A percentile compares a stretch with the other conserved stretches of the same genome.
phyloP scores from a whole-genome alignment of 2,888 invertebrate species.

The Protodeltote pygarga region DNA sequence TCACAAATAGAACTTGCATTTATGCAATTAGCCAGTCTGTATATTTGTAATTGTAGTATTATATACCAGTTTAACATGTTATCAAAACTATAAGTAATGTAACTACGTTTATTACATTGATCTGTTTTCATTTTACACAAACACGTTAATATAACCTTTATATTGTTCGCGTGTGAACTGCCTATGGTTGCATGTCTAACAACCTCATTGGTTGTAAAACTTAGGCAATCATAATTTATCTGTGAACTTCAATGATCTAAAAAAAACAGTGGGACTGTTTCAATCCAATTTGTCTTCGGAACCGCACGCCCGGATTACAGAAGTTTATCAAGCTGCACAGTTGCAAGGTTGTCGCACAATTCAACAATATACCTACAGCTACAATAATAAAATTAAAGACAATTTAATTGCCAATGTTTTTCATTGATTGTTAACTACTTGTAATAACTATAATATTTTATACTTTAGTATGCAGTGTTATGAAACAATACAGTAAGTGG shows the following conservation, averaged over 20 bases:
- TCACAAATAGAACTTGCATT: too few relatives aligned
- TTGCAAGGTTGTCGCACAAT: constrained; percentile 38
- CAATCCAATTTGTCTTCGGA: constrained; percentile 47
- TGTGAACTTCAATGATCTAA: constrained; percentile 37
- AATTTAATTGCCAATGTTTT: constrained; percentile 34
- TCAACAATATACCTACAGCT: constrained; percentile 3
- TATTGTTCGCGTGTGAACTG: constrained; percentile 32
- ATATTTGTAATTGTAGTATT: background rate
- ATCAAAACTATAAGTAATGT: background rate
- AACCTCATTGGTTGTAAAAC: too few relatives aligned
- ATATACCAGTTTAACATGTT: background rate
- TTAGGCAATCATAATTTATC: constrained; percentile 36
- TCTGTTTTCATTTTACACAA: constrained; percentile 19
- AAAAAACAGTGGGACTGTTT: constrained; percentile 37
- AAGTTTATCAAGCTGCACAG: constrained; percentile 50
- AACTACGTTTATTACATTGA: constrained; percentile 15
- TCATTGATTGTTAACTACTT: constrained; percentile 19
- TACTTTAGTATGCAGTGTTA: constrained; percentile 19
- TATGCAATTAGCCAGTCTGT: background rate
- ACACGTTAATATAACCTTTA: constrained; percentile 16
- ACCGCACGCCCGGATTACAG: constrained; percentile 49
- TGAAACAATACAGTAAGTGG: constrained; percentile 20
- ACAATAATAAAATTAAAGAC: too few relatives aligned
- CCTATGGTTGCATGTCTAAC: constrained; percentile 23
- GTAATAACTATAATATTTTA: constrained; percentile 33